Evolutionary conservation across 1,140 invertebrate species (phyloP).

Genomic region (Caenorhabditis tropicalis): DNA sequence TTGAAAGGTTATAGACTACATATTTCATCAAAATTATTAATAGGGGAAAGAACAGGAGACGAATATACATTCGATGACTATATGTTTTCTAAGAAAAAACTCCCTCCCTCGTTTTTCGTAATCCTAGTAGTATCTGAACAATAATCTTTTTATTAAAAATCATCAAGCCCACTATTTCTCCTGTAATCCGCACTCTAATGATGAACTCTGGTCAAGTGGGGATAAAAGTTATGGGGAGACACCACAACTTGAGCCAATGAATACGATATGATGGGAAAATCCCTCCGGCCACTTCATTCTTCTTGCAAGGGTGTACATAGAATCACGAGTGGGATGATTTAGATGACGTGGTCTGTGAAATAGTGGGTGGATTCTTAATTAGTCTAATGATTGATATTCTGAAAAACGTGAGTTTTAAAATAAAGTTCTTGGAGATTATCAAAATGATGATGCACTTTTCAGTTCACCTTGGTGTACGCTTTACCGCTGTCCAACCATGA

Average conservation of each 20-base stretch:
- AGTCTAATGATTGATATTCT: no score
- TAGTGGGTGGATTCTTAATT: no score
- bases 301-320: background rate
- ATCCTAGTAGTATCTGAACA: background rate
- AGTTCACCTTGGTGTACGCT: conserved; percentile 45
- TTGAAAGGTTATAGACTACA: background rate
- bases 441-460: no score
- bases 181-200: background rate
- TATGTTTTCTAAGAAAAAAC: background rate
- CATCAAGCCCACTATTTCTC: background rate
- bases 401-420: background rate
- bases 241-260: background rate
- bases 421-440: no score
- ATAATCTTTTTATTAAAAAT: conserved; percentile 38
- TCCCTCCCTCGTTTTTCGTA: background rate
- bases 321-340: conserved; percentile 17
- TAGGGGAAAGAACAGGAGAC: no score
- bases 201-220: conserved; percentile 22
- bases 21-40: no score
- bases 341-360: background rate
- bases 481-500: conserved; percentile 50
- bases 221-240: background rate
- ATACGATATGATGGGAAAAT: conserved; percentile 41
- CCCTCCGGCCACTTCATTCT: background rate
- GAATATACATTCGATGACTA: no score